Evolutionary conservation across 2,113 vertebrate species (phyloP), one percentile per base, ranked within the genome.

Genomic region (Pandion haliaetus): DNA sequence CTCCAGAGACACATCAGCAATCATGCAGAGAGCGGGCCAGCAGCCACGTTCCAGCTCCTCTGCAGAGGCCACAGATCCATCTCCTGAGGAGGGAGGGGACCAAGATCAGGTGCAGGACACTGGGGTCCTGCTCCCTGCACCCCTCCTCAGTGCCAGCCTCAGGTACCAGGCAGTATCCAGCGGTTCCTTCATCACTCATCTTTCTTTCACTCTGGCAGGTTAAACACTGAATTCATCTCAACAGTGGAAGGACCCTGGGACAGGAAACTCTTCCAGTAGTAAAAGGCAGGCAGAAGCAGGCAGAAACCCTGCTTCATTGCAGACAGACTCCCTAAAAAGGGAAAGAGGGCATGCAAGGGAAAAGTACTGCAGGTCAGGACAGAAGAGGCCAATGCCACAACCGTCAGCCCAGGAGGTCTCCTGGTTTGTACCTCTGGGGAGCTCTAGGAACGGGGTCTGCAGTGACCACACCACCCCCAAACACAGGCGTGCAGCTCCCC

Each of bases 121-220:
- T 40, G 63, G 12, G 40, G 57, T 65, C 29, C n/a, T 63, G 52
- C 70, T 88, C 54, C 36, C 34, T 77, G 32, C 62, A 84, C 28
- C 17, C 25, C 25, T 74, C 32, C 26, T 58, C 1, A 0, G 34
- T 36, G 44, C 49, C n/a, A 80, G 62, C n/a, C 44, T 81, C 0
- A 0, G 29, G 36, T 77, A 65, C 17, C 76, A 73, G 61, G 63
- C 45, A 70, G 45, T 19, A 70, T 24, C 34, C 42, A 78, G 29
- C 0, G 2, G 23, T 25, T 63, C n/a, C 57, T 76, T 65, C 31
- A 70, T 38, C 69, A 71, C 28, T 87, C 47, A 85, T 44, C 58
- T 38, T 58, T 38, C 59, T 84, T 88, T 70, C 82, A 82, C n/a
- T 65, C 62, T 4, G 5, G 45, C 31, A 70, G 74, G 12, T 88